These are phyloP conservation scores for Jordanella pulchra DNA, from an alignment of 2,797 vertebrate genomes.

Conservation along the genomic window DNA sequence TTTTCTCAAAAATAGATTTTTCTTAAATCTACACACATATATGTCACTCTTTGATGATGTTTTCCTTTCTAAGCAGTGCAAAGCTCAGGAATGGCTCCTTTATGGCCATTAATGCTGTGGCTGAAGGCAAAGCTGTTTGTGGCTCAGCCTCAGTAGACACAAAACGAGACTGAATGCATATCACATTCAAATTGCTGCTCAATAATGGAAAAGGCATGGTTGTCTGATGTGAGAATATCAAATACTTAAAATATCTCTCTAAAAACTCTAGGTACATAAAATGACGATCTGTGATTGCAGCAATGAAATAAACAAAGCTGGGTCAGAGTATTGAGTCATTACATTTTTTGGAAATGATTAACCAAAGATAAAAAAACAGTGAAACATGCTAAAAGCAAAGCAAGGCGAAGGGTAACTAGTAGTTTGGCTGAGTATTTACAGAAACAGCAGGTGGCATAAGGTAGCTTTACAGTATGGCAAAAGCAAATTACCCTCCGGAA, in stretches of 20 bases:
- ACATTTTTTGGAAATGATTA: conserved; percentile 31
- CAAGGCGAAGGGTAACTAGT: conserved; percentile 26
- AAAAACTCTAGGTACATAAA: conserved; percentile 56
- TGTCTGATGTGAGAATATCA: conserved; percentile 14
- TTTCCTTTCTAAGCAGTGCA: conserved; percentile 44
- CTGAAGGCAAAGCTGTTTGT: conserved; percentile 39
- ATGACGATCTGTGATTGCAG: conserved; percentile 39
- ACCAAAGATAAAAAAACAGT: conserved; percentile 11
- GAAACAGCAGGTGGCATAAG: conserved; percentile 51
- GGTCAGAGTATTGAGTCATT: conserved; percentile 36
- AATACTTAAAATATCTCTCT: conserved; percentile 27
- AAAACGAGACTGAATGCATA: background rate
- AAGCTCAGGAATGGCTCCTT: conserved; percentile 64
- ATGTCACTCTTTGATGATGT: conserved; percentile 54
- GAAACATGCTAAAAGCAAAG: conserved; percentile 30
- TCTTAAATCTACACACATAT: conserved; percentile 15
- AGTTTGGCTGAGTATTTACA: conserved; percentile 40
- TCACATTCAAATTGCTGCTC: conserved; percentile 27
- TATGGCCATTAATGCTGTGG: conserved; percentile 36
- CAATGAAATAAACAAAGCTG: conserved; percentile 48
- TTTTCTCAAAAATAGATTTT: conserved; percentile 79
- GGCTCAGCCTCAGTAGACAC: conserved; percentile 21
- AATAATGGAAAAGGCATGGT: conserved; percentile 33
- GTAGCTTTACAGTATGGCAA: conserved; percentile 60
- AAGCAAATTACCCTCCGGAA: conserved; percentile 47